Percentiles rank a stretch among this genome's conserved stretches.
These are phyloP conservation scores for Tyto alba DNA, from an alignment of 2,113 vertebrate species.

Conservation along the genomic window DNA sequence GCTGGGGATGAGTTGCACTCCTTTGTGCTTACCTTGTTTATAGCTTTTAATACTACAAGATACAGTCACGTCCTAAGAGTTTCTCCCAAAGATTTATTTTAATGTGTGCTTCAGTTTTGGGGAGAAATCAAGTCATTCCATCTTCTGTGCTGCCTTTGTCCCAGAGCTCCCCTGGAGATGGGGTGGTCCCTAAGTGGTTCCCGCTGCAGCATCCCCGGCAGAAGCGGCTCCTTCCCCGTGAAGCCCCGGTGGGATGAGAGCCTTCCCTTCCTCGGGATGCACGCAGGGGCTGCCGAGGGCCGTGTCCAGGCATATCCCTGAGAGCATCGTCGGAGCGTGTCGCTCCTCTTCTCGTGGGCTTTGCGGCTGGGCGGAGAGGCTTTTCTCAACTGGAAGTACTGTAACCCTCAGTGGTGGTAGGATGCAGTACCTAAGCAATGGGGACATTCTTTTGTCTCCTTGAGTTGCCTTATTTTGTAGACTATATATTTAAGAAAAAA, in stretches of 20 bases:
- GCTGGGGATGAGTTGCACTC: neutral
- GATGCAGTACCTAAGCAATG: neutral
- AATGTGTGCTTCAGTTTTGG: neutral
- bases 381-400: slow-evolving; percentile 19
- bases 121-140: neutral
- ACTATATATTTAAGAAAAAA: slow-evolving; percentile 1
- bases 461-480: slow-evolving; percentile 65
- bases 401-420: neutral
- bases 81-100: neutral
- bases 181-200: neutral
- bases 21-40: neutral
- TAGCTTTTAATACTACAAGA: neutral
- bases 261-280: neutral
- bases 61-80: neutral
- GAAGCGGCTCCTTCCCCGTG: neutral
- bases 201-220: neutral
- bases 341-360: neutral
- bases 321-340: neutral
- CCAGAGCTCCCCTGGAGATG: neutral
- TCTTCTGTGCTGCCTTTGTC: slow-evolving; percentile 16
- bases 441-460: neutral
- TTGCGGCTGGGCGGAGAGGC: neutral
- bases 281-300: neutral
- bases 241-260: neutral
- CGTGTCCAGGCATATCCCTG: neutral